Evolutionary conservation across 2,797 vertebrate genomes (phyloP).

Genomic region (Sebastes nivosus): DNA sequence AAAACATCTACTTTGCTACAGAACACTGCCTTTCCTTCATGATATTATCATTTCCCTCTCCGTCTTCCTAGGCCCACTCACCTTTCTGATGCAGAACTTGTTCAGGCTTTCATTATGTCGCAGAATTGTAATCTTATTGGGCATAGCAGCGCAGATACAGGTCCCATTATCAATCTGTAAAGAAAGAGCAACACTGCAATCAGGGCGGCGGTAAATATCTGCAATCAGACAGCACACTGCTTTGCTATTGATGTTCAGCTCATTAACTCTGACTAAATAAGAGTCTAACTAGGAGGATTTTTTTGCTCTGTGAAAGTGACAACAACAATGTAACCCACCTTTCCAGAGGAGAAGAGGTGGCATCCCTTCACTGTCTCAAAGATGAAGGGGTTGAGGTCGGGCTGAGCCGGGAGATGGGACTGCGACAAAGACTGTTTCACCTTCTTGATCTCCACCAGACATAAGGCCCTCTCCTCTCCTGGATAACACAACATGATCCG

Average conservation of each 20-base stretch:
- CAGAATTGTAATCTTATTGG: slow-evolving; percentile 94
- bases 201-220: slow-evolving; percentile 22
- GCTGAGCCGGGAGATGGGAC: slow-evolving; percentile 95
- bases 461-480: slow-evolving; percentile 96
- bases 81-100: slow-evolving; percentile 98
- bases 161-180: slow-evolving; percentile 92
- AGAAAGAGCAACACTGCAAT: slow-evolving; percentile 32
- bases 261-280: slow-evolving; percentile 38
- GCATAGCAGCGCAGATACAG: slow-evolving; percentile 97
- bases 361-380: slow-evolving; percentile 98
- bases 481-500: slow-evolving; percentile 23
- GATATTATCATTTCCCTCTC: neutral
- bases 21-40: neutral
- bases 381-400: slow-evolving; percentile 90
- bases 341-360: slow-evolving; percentile 96
- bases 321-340: slow-evolving; percentile 77
- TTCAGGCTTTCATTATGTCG: slow-evolving; percentile 94
- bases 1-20: neutral
- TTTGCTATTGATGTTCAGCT: slow-evolving; percentile 21
- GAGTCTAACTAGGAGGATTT: neutral
- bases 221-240: slow-evolving; percentile 18
- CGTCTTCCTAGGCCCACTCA: slow-evolving; percentile 61
- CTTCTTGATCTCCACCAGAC: slow-evolving; percentile 96
- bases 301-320: neutral
- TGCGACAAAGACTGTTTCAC: slow-evolving; percentile 97